Conservation (phyloP, 2,113 vertebrate genomes). For the Pachyramphus minor region DNA sequence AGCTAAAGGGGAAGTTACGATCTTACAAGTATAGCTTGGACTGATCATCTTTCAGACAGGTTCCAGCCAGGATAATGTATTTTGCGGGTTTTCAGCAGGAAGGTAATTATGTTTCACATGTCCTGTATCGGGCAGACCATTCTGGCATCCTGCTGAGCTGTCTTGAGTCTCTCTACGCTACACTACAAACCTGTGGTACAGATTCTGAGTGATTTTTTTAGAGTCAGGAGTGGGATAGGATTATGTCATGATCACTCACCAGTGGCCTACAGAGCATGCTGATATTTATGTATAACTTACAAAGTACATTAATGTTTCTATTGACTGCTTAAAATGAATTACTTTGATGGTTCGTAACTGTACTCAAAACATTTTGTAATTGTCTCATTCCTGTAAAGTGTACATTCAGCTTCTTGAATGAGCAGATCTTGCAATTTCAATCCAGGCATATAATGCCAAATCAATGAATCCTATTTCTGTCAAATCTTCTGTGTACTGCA, state of each 20-base stretch:
- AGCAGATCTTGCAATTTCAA: not conserved
- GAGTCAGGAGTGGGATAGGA: not conserved
- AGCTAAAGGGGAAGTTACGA: not conserved
- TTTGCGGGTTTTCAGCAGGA: not conserved
- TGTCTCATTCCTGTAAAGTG: not conserved
- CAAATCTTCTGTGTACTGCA: not conserved
- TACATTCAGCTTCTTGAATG: not conserved
- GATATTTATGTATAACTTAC: not conserved
- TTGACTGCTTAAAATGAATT: not conserved
- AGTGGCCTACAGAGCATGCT: not conserved
- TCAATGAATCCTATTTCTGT: not conserved
- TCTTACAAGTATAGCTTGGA: not conserved
- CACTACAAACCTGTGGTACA: not conserved
- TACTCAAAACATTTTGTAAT: not conserved
- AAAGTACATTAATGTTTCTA: not conserved
- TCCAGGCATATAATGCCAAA: not conserved
- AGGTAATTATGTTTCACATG: not conserved
- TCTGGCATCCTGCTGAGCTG: not conserved
- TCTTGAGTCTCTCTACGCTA: not conserved
- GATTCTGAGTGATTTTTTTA: not conserved
- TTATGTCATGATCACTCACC: not conserved
- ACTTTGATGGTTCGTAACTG: not conserved
- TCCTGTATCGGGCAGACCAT: not conserved
- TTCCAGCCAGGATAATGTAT: not conserved
- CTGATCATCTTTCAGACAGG: fast-evolving